These are phyloP conservation scores for Sialis fuliginosa DNA, from an alignment of 2,888 invertebrate genomes.

Conservation along the genomic window DNA sequence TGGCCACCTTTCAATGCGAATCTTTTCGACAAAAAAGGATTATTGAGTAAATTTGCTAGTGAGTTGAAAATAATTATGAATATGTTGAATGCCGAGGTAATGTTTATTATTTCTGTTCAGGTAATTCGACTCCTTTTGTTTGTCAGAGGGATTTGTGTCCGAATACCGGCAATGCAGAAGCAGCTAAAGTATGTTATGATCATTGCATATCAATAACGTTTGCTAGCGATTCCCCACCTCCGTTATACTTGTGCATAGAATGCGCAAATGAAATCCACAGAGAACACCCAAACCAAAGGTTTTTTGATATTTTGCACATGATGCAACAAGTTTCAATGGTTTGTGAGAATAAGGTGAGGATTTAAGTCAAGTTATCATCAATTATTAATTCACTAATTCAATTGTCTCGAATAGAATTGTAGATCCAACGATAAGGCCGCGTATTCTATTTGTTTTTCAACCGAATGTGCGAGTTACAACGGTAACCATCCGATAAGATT, in stretches of 20 bases:
- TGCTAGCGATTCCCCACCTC: constrained; percentile 78
- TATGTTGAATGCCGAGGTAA: neutral
- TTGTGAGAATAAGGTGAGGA: constrained; percentile 78
- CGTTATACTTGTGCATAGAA: constrained; percentile 88
- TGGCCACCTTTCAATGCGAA: constrained; percentile 97
- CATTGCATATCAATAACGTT: constrained; percentile 79
- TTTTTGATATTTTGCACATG: constrained; percentile 76
- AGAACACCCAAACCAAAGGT: constrained; percentile 68
- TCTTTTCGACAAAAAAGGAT: constrained; percentile 73
- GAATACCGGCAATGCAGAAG: constrained; percentile 68
- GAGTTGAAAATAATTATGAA: constrained; percentile 16
- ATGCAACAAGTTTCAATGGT: constrained; percentile 90
- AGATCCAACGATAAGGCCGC: constrained; percentile 81
- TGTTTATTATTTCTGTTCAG: constrained; percentile 22
- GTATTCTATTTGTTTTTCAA: constrained; percentile 89
- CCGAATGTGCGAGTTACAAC: constrained; percentile 92
- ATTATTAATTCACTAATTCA: no score
- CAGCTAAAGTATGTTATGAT: constrained; percentile 86
- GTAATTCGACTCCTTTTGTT: constrained; percentile 59
- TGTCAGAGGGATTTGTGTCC: constrained; percentile 89
- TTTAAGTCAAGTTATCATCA: no score
- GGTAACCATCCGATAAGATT: constrained; percentile 92
- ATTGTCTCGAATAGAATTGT: constrained; percentile 52
- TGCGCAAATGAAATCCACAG: constrained; percentile 86
- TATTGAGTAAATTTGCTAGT: constrained; percentile 79